A percentile compares a stretch with the other conserved stretches of the same genome.
Evolutionary conservation across 2,888 invertebrate genomes (phyloP).

Genomic region (Plutella xylostella): DNA sequence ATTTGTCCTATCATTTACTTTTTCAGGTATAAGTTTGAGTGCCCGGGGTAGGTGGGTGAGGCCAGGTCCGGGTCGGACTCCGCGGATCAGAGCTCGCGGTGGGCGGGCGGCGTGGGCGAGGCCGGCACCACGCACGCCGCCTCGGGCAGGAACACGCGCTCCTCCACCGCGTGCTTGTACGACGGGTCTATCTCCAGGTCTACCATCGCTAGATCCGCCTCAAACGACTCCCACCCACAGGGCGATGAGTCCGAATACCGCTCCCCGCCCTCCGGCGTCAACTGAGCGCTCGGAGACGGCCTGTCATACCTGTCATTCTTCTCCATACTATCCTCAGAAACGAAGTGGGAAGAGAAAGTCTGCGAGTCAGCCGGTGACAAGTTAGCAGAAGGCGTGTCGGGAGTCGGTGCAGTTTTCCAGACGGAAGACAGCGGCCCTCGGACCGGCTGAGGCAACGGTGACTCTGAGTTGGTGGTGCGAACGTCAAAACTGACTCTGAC

Average conservation of each 20-base stretch:
- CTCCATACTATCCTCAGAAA: slow-evolving; percentile 62
- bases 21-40: too few relatives aligned
- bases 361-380: slow-evolving; percentile 70
- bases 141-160: slow-evolving; percentile 70
- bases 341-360: slow-evolving; percentile 74
- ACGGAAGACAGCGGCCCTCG: slow-evolving; percentile 56
- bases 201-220: slow-evolving; percentile 71
- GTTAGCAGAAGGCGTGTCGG: slow-evolving; percentile 78
- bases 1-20: too few relatives aligned
- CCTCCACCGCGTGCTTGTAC: slow-evolving; percentile 73
- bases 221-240: slow-evolving; percentile 73
- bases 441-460: slow-evolving; percentile 43
- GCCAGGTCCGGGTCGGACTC: slow-evolving; percentile 57
- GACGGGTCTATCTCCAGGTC: slow-evolving; percentile 73
- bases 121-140: slow-evolving; percentile 69
- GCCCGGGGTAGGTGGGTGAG: slow-evolving; percentile 35
- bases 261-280: slow-evolving; percentile 68
- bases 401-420: slow-evolving; percentile 67
- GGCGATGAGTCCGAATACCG: slow-evolving; percentile 55
- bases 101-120: slow-evolving; percentile 69
- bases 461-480: slow-evolving; percentile 37
- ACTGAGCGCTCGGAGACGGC: slow-evolving; percentile 69
- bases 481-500: slow-evolving; percentile 60
- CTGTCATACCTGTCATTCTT: slow-evolving; percentile 41
- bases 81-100: slow-evolving; percentile 62